Evolutionary conservation across 1,140 invertebrate genomes (phyloP), one percentile per base, ranked within the genome.

Genomic region (Drosophila virilis): DNA sequence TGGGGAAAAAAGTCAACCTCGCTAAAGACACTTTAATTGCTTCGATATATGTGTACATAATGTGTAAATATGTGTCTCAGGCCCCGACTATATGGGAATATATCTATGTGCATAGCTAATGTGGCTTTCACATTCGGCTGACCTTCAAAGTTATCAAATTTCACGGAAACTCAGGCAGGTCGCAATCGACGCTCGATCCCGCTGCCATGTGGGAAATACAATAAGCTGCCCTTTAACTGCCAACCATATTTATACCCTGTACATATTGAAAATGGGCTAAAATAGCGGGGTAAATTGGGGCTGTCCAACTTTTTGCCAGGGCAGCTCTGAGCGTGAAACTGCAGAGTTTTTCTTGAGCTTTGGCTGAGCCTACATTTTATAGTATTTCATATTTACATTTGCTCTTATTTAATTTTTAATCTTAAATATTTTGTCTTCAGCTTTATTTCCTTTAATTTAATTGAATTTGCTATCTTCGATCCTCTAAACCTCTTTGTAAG

Each of bases 1-100:
- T 42, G 45, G 17, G 37, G 46, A 50, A 65, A 79, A 74, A 70
- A 70, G 48, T 74, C 66, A 59, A 70, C 55, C 61, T 54, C 35
- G 73, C 84, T 89, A 88, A 88, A 89, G 83, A 88, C 80, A 84
- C 80, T 88, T 88, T 88, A 88, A 88, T 88, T 88, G 83, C 77
- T 88, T 80, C 61, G 72, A 57, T 57, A 51, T 46, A 50, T 43
- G 61, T 45, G 48, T 33, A 59, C 33, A 62, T 22, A 57, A 6
- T 22, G 22, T 22, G 22, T 22, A 60, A n/a, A 54, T 38, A 57
- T 28, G 43, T 38, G 32, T 32, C 33, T 15, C 33, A 59, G 64
- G 64, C 55, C 57, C 1, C 1, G 22, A 22, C 22, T 28, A 28
- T 28, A 28, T 42, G 13, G n/a, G 40, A 42, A 42, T 40, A 40